These are phyloP conservation scores for Drosophila pseudoobscura DNA, from an alignment of 1,140 invertebrate species.

Conservation along the genomic window DNA sequence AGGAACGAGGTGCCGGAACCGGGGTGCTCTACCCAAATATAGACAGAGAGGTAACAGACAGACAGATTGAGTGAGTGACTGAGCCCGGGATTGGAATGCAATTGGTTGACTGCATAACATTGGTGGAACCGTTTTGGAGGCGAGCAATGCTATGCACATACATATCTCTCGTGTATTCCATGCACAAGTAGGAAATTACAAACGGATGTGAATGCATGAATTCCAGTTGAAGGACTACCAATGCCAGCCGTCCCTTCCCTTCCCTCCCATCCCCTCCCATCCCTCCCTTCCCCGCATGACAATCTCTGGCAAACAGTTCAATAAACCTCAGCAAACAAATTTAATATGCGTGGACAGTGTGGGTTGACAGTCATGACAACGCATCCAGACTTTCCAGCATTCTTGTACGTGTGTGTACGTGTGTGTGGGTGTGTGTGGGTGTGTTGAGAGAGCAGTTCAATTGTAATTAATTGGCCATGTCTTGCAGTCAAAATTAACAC, in stretches of 20 bases:
- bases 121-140: constrained; percentile 35
- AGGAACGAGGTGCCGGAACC: background rate
- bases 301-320: constrained; percentile 59
- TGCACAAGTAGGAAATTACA: constrained; percentile 77
- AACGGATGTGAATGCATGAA: constrained; percentile 80
- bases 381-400: constrained; percentile 1
- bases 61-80: constrained; percentile 26
- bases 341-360: constrained; percentile 64
- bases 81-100: constrained; percentile 21
- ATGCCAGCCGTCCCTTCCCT: constrained; percentile 1
- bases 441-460: constrained; percentile 24
- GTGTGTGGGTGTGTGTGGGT: background rate
- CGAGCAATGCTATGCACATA: constrained; percentile 1
- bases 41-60: constrained; percentile 11
- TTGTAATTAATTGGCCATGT: constrained; percentile 68
- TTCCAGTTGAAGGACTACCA: constrained; percentile 52
- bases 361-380: constrained; percentile 24
- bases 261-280: background rate
- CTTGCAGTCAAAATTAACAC: constrained; percentile 67
- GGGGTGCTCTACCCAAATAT: background rate
- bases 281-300: constrained; percentile 1
- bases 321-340: constrained; percentile 70
- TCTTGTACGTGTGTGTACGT: constrained; percentile 4
- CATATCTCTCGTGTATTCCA: constrained; percentile 56
- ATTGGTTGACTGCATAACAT: constrained; percentile 54